Evolutionary conservation across 2,113 vertebrate species (phyloP).

Genomic region (Pterophyllum scalare): DNA sequence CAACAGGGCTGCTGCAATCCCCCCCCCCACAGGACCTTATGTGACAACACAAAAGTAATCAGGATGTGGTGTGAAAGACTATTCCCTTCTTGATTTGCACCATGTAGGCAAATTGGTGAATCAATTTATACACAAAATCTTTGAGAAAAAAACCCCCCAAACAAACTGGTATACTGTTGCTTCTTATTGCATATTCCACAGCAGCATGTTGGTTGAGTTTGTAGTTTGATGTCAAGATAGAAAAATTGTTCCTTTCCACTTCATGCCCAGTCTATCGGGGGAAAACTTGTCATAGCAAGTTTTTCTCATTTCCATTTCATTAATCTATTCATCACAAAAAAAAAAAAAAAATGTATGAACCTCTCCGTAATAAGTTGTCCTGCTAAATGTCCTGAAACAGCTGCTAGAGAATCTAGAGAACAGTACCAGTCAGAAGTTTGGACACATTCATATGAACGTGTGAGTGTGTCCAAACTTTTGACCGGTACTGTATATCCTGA

Average conservation of each 20-base stretch:
- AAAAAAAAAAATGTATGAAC: constrained; percentile 71
- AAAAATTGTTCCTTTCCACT: constrained; percentile 48
- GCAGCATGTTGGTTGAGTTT: constrained; percentile 27
- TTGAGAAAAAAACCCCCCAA: not conserved
- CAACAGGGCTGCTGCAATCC: not conserved
- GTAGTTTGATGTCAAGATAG: constrained; percentile 35
- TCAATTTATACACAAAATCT: constrained; percentile 3
- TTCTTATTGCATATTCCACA: constrained; percentile 25
- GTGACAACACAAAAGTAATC: constrained; percentile 51
- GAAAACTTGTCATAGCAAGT: constrained; percentile 44
- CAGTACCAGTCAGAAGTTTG: not conserved
- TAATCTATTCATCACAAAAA: constrained; percentile 73
- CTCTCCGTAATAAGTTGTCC: constrained; percentile 55
- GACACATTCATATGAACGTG: too few relatives aligned
- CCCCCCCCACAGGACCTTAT: constrained; percentile 42
- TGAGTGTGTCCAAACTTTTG: too few relatives aligned
- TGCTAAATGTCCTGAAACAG: constrained; percentile 57
- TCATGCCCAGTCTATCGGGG: constrained; percentile 38
- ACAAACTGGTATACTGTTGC: constrained; percentile 11
- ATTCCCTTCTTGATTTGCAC: constrained; percentile 26
- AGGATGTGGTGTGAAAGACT: constrained; percentile 11
- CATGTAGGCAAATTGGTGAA: constrained; percentile 21
- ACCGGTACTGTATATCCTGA: not conserved
- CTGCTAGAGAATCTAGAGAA: constrained; percentile 40
- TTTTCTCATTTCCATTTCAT: constrained; percentile 70